A percentile compares a stretch with the other conserved stretches of the same genome.
Evolutionary conservation across 2,113 vertebrate species (phyloP).

Genomic region (Thomomys bottae): DNA sequence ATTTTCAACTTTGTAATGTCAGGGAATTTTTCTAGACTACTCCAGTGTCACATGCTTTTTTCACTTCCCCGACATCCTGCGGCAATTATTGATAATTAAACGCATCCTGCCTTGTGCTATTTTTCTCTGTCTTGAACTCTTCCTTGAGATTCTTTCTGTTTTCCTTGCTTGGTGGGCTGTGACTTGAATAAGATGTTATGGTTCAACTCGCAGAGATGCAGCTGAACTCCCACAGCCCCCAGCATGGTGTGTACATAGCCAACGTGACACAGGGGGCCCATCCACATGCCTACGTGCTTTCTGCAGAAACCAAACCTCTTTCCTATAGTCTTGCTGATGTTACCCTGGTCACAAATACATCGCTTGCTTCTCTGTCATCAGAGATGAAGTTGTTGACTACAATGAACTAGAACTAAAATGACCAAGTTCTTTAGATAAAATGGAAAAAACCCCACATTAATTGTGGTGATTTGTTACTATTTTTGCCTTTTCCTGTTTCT

Average conservation of each 20-base stretch:
- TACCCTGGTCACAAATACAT: not conserved
- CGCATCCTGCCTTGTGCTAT: not conserved
- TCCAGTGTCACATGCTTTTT: not conserved
- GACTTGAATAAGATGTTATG: slow-evolving; percentile 9
- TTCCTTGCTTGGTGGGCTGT: slow-evolving; percentile 22
- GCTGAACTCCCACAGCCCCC: not conserved
- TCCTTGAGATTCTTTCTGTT: slow-evolving; percentile 32
- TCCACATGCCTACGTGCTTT: not conserved
- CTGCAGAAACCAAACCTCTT: not conserved
- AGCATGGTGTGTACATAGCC: not conserved
- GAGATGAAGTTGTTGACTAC: slow-evolving; percentile 53
- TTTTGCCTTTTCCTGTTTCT: slow-evolving; percentile 43
- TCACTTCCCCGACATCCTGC: slow-evolving; percentile 36
- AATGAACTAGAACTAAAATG: slow-evolving; percentile 58
- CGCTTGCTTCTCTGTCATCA: slow-evolving; percentile 49
- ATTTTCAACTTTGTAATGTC: not conserved
- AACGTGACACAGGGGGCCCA: not conserved
- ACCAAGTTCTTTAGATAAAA: slow-evolving; percentile 62
- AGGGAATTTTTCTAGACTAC: not conserved
- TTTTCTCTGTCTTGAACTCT: slow-evolving; percentile 41
- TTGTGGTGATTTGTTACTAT: slow-evolving; percentile 34
- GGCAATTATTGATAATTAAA: slow-evolving; percentile 50
- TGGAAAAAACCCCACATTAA: slow-evolving; percentile 40
- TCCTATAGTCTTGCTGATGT: not conserved
- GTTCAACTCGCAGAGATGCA: not conserved